Percentiles rank a stretch among this genome's conserved stretches.
Conservation (phyloP, 1,140 invertebrate genomes). For the Eriocheir sinensis region DNA sequence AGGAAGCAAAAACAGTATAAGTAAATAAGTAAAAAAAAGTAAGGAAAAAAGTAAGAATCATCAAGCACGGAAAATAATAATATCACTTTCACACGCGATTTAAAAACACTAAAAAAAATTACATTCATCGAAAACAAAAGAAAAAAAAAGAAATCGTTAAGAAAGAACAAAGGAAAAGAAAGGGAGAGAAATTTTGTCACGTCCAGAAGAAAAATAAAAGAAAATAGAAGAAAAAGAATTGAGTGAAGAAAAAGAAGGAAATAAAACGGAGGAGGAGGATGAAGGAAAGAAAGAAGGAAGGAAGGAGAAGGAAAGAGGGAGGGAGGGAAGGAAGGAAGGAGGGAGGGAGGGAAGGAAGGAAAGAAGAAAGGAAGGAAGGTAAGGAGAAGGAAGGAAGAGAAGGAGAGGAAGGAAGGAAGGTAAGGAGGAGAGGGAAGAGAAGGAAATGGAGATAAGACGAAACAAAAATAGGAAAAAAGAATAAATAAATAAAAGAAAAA, state of each 20-base stretch:
- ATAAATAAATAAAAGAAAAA: not conserved
- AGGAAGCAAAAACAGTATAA: too few relatives aligned
- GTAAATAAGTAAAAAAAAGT: too few relatives aligned
- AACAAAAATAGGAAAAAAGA: not conserved
- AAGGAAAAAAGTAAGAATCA: too few relatives aligned
- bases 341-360: not conserved
- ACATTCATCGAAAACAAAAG: not conserved
- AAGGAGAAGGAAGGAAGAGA: not conserved
- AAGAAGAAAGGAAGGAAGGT: not conserved
- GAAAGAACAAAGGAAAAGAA: not conserved
- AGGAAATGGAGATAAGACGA: not conserved
- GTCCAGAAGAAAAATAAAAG: not conserved
- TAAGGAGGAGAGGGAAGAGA: not conserved
- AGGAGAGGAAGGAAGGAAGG: not conserved
- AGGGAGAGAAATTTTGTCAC: not conserved
- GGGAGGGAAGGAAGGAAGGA: not conserved
- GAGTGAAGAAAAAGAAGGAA: not conserved
- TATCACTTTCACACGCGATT: not conserved
- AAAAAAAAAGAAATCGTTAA: not conserved
- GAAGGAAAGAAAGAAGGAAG: not conserved
- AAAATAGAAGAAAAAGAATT: not conserved
- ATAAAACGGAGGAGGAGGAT: not conserved
- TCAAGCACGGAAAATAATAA: too few relatives aligned
- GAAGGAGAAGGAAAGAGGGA: not conserved
- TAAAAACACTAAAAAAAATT: not conserved